Evolutionary conservation across 2,797 vertebrate species (phyloP).

Genomic region (Tadarida brasiliensis): DNA sequence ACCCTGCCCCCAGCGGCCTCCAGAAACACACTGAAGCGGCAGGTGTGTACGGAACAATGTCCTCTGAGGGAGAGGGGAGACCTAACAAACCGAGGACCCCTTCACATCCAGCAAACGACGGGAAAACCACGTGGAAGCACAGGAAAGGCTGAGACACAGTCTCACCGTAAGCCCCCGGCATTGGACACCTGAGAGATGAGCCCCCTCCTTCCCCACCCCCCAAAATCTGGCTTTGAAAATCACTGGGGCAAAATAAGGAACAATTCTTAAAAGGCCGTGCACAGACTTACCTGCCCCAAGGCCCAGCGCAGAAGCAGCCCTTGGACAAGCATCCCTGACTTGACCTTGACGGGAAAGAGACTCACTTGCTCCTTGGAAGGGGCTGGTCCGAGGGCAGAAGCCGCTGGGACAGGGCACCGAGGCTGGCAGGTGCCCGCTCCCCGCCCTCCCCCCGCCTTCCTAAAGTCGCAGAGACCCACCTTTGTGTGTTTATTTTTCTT

Average conservation of each 20-base stretch:
- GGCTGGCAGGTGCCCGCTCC: neutral
- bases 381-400: neutral
- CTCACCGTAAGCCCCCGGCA: neutral
- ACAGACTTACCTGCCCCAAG: neutral
- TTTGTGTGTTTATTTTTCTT: neutral
- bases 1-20: neutral
- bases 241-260: neutral
- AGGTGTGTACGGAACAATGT: neutral
- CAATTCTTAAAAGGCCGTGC: neutral
- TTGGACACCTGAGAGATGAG: neutral
- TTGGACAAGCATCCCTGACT: neutral
- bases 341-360: neutral
- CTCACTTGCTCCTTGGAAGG: neutral
- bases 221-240: neutral
- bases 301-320: neutral
- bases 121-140: accelerated
- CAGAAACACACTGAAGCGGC: neutral
- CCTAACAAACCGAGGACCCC: neutral
- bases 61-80: too few relatives aligned
- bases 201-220: accelerated
- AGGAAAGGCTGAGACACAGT: neutral
- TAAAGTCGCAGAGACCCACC: accelerated
- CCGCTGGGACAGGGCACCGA: neutral
- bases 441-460: neutral
- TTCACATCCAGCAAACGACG: neutral